Percentiles rank a stretch among this genome's conserved stretches.
phyloP scores from a whole-genome alignment of 2,888 invertebrate species.

The Apeira syringaria region DNA sequence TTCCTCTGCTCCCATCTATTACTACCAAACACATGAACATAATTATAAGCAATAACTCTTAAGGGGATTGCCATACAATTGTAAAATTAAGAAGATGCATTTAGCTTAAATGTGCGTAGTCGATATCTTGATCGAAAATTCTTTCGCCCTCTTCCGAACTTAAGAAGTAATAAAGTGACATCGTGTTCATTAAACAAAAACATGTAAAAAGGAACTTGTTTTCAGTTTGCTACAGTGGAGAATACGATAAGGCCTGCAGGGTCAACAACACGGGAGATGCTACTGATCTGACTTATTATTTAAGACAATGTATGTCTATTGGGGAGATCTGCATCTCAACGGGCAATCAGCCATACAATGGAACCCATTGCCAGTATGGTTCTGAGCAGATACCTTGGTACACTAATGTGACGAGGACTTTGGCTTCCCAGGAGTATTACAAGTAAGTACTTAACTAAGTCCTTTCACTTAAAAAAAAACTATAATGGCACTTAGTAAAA shows the following conservation, averaged over 20 bases:
- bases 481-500: too few relatives aligned
- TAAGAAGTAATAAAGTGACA: too few relatives aligned
- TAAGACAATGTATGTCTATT: slow-evolving; percentile 74
- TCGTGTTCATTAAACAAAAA: too few relatives aligned
- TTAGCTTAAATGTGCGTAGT: too few relatives aligned
- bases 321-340: slow-evolving; percentile 72
- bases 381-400: slow-evolving; percentile 69
- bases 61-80: too few relatives aligned
- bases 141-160: too few relatives aligned
- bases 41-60: too few relatives aligned
- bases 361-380: slow-evolving; percentile 67
- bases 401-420: slow-evolving; percentile 73
- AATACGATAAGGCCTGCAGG: slow-evolving; percentile 82
- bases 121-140: too few relatives aligned
- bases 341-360: slow-evolving; percentile 65
- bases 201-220: background rate
- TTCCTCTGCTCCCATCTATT: too few relatives aligned
- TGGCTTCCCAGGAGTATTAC: slow-evolving; percentile 87
- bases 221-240: slow-evolving; percentile 86
- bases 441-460: slow-evolving; percentile 72
- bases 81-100: too few relatives aligned
- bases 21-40: too few relatives aligned
- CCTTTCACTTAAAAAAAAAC: too few relatives aligned
- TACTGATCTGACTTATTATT: slow-evolving; percentile 77
- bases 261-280: slow-evolving; percentile 52